Base-by-base conservation (phyloP, 2,113 vertebrate species). In the Grammatotria lemairii region DNA sequence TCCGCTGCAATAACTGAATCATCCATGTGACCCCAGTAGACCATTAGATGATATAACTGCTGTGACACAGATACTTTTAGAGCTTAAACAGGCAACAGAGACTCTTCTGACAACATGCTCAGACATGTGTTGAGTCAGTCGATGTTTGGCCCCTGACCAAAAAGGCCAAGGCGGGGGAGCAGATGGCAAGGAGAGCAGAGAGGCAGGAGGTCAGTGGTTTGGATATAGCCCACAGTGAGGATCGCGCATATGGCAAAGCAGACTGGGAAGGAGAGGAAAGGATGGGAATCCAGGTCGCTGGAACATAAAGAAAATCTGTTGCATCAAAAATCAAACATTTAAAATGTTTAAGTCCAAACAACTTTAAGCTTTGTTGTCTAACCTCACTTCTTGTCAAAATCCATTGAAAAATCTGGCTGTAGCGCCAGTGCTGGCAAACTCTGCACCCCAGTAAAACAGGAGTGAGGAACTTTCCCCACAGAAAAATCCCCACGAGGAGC, bases 141-240 rank as follows among this genome's bases (percentile, higher is more conserved):
- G 85, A 90, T 79, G 87, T 85, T 90, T 94, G 93, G 93, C 79
- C 88, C 16, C n/a, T 2, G 75, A 86, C 89, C 90, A 92, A 88
- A 80, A 86, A 83, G 90, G 82, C 87, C 85, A 68, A 82, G 57
- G 65, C 55, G 33, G 84, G 84, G 65, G 54, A 92, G 90, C 94
- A 94, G 94, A 95, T 94, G 95, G 93, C 87, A 78, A 83, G 21
- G 86, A 93, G 88, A 82, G 87, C 40, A 81, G 84, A 23, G 73
- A 88, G 21, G 78, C 60, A 88, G 94, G 88, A 91, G 92, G 91
- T 90, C 91, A 83, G 90, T 70, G 82, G 92, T 90, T 88, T 91
- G 87, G 84, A 80, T 73, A 83, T 51, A 81, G 88, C 83, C 91
- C 86, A 82, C 38, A 6, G 49, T 81, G 87, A 87, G 79, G 84